These are phyloP conservation scores for Siniperca knerii DNA, from an alignment of 2,113 vertebrate genomes.

Conservation along the genomic window DNA sequence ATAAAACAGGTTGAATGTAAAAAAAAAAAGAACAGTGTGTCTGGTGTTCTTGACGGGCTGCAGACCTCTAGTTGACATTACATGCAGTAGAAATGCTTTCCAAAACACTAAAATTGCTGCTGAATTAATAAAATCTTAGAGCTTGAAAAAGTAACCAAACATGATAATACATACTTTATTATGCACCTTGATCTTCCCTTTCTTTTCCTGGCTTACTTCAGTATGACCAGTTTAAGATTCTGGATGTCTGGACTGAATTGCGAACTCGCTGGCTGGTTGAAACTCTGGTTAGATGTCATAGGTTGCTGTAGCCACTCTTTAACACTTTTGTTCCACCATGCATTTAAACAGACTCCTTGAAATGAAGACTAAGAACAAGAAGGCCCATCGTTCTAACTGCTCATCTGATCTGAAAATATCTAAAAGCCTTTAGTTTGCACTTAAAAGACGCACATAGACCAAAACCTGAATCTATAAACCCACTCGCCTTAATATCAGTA, in stretches of 20 bases:
- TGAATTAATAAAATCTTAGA: conserved; percentile 8
- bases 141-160: background rate
- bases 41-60: background rate
- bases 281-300: background rate
- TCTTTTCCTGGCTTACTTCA: background rate
- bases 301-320: background rate
- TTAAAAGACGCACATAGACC: background rate
- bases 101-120: background rate
- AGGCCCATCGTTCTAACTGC: background rate
- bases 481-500: background rate
- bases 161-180: background rate
- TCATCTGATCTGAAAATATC: background rate
- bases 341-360: background rate
- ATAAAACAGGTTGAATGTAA: background rate
- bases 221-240: background rate
- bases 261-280: background rate
- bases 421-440: background rate
- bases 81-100: background rate
- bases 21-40: background rate
- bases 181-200: background rate
- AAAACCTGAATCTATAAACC: background rate
- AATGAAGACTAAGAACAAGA: background rate
- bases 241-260: background rate
- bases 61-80: background rate
- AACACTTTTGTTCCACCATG: background rate